Evolutionary conservation across 1,140 invertebrate species (phyloP), one percentile per base, ranked within the genome.

Genomic region (Eciton burchellii): DNA sequence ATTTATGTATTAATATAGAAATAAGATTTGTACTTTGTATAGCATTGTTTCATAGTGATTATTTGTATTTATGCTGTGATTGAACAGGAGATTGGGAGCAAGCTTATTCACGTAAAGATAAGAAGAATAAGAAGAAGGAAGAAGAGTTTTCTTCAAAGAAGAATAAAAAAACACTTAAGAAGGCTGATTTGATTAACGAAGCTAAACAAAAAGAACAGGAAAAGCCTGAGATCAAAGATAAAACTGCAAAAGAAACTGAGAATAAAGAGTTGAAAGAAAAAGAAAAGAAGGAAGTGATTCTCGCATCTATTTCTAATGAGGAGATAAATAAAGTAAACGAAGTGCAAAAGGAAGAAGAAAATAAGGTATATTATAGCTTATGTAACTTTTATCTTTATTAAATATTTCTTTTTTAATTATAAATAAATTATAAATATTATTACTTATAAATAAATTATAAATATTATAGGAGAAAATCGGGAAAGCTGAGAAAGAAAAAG

Each of bases 41-140:
- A 26, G 1, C 29, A 43, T 43, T 57, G 11, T 56, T 35, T 35
- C 3, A 1, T 57, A 6, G 54, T 66, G 26, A 65, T 26, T 56
- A 45, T 41, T 16, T 1, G 9, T 66, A 21, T 21, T 4, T 68
- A 68, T 56, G 60, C 41, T 79, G 24, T n/a, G 71, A 86, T 82
- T 92, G 14, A 79, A 79, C 74, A 95, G 94, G 94, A 70, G 94
- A 96, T 52, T 97, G 96, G 96, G 95, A 97, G 89, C 96, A 96
- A 89, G 96, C 96, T 12, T 95, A 95, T 65, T 96, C 96, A 4
- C 95, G 94, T 88, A 96, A 94, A 68, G 95, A 96, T 71, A 97
- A 96, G 82, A 96, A 96, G 84, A 95, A 95, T 81, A 95, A 94
- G 93, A 96, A 90, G 84, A 95, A 95, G 70, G 94, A 94, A 57